These are phyloP conservation scores for Saimiri boliviensis DNA, from an alignment of 2,113 vertebrate species.

Conservation along the genomic window DNA sequence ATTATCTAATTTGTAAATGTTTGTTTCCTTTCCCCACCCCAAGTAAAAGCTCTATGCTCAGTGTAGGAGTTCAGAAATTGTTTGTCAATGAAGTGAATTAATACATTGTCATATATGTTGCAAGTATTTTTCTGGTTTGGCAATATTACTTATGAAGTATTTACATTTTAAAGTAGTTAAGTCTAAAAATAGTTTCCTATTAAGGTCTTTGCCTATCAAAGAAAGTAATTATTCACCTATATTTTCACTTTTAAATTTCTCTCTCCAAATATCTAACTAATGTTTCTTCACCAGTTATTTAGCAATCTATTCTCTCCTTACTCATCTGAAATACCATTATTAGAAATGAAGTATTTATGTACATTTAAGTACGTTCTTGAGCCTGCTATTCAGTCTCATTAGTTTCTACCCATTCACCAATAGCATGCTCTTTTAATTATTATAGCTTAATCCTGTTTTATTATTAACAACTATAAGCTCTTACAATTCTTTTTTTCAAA, in stretches of 20 bases:
- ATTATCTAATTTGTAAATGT: not conserved
- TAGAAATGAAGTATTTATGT: not conserved
- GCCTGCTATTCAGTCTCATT: not conserved
- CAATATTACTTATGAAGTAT: not conserved
- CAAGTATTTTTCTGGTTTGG: not conserved
- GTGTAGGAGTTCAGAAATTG: not conserved
- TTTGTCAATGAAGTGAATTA: not conserved
- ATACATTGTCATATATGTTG: not conserved
- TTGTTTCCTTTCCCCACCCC: not conserved
- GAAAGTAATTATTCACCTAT: not conserved
- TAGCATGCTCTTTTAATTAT: not conserved
- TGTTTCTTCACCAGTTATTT: not conserved
- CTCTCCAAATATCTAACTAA: not conserved
- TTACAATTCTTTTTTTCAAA: not conserved
- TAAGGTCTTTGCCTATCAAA: not conserved
- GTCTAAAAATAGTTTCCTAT: not conserved
- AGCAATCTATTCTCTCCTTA: not conserved
- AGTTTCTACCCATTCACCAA: not conserved
- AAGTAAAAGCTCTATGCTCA: not conserved
- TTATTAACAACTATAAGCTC: not conserved
- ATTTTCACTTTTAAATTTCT: constrained; percentile 2
- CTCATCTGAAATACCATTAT: not conserved
- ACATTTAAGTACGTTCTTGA: not conserved
- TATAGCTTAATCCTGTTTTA: not conserved
- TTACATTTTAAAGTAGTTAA: not conserved